These are phyloP conservation scores for Caradrina clavipalpis DNA, from an alignment of 2,888 invertebrate genomes.

Conservation along the genomic window DNA sequence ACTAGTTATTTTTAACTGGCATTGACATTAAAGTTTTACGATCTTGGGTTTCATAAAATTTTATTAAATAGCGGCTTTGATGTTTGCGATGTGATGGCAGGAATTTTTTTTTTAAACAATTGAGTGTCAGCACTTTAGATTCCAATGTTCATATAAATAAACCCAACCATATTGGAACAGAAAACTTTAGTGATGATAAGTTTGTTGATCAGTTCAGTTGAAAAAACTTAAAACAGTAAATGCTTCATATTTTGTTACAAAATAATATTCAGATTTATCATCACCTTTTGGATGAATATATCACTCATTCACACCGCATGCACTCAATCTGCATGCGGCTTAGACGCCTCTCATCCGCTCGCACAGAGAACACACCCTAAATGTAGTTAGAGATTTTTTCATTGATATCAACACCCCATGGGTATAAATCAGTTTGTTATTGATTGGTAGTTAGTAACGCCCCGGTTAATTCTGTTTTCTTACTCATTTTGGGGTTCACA, in stretches of 20 bases:
- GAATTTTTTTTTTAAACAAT: no score
- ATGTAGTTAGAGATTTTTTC: constrained; percentile 69
- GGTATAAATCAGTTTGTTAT: constrained; percentile 87
- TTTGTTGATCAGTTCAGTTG: no score
- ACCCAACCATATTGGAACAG: no score
- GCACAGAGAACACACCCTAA: constrained; percentile 46
- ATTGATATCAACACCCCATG: constrained; percentile 76
- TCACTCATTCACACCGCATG: no score
- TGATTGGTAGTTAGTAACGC: constrained; percentile 89
- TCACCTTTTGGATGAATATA: no score
- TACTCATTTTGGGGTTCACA: constrained; percentile 75
- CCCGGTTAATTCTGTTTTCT: constrained; percentile 82
- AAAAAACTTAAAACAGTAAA: no score
- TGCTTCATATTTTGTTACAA: no score
- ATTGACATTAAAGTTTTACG: constrained; percentile 5
- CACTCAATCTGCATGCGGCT: no score
- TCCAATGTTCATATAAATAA: no score
- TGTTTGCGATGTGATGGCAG: background rate
- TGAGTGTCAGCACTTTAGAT: no score
- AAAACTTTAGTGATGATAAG: no score
- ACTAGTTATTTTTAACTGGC: background rate
- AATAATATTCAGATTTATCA: no score
- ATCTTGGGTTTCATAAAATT: background rate
- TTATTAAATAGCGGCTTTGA: background rate
- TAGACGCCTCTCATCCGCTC: constrained; percentile 45